Evolutionary conservation across 2,888 invertebrate species (phyloP), one percentile per base, ranked within the genome.

Genomic region (Nemotelus pantherinus): DNA sequence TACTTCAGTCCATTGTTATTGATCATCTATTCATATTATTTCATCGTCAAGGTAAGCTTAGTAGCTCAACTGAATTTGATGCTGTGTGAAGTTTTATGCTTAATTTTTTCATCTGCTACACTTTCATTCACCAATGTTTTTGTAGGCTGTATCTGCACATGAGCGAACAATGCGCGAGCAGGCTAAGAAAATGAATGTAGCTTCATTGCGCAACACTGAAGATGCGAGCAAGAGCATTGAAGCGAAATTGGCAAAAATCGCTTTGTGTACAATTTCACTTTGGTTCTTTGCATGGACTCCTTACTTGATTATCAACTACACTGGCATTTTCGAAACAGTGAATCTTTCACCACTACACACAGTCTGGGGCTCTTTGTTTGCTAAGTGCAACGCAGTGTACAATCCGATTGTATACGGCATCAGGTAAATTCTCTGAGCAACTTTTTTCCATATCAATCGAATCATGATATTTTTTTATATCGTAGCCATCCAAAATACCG

Each of bases 231-330:
- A 86, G 45, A 89, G 88, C 77, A 88, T 89, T 1, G 89, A 89
- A 83, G 88, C 86, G 6, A 89, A 89, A 83, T 82, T 90, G 79
- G 89, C 89, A n/a, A 90, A 89, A 83, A 88, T 89, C 53, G 91
- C 91, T 47, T 83, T 91, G 81, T 89, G 89, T 77, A 91, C 91
- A 77, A 89, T 91, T 80, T 87, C 89, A 0, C 83, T 91, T 64
- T 92, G 90, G 89, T 88, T 91, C 81, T 84, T 90, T 81, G 91
- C 91, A 3, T 92, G 91, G 91, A 88, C 89, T 3, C 90, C 90
- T 2, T 90, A 89, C 81, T 85, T 89, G 87, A 10, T 87, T 41
- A 85, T 88, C 76, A 87, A 88, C 78, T 85, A 85, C 78, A 82
- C 85, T 53, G 88, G 88, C 43, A 84, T 87, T 79, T 87, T 87